Evolutionary conservation across 2,113 vertebrate genomes (phyloP), one percentile per base, ranked within the genome.

Genomic region (Megatriorchis doriae): DNA sequence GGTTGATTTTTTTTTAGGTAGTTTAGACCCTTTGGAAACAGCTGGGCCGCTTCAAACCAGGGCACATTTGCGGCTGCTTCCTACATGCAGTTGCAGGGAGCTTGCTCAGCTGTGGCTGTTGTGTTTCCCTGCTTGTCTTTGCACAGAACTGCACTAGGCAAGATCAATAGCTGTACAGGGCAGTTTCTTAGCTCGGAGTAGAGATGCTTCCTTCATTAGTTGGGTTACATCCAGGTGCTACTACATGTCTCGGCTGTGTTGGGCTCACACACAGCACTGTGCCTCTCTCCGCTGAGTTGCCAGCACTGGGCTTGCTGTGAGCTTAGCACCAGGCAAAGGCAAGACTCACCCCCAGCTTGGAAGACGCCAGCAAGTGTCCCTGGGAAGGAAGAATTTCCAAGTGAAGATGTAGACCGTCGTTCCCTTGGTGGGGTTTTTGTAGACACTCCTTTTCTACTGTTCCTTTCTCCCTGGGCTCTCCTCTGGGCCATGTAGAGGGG

Each of bases 181-280:
- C 23, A 48, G 7, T 53, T 65, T 34, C 85, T 79, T 23, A 61
- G 48, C 56, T 73, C 4, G 2, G 53, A 38, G 63, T 3, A 50
- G 73, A 22, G 48, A 11, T 36, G 48, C 36, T 75, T 72, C 27
- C 43, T 53, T 80, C 48, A 6, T 72, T 5, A 17, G 16, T 7
- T 1, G 2, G 45, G 11, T 45, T 61, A 38, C 16, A 3, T 16
- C 5, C 1, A 10, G 26, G 1, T 83, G 56, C 36, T 34, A 26
- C 36, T 34, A 26, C 3, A 6, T 67, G 16, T 38, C 65, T 74
- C 5, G 1, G 42, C 43, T 9, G 31, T 14, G 40, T 12, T 32
- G 29, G 36, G 23, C 52, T 88, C 67, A 21, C 67, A 11, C 27
- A 17, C 34, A 48, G 52, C 36, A 22, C 8, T 2, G 2, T 4